phyloP scores from a whole-genome alignment of 2,797 vertebrate genomes.

The Pseudomugil gertrudae region DNA sequence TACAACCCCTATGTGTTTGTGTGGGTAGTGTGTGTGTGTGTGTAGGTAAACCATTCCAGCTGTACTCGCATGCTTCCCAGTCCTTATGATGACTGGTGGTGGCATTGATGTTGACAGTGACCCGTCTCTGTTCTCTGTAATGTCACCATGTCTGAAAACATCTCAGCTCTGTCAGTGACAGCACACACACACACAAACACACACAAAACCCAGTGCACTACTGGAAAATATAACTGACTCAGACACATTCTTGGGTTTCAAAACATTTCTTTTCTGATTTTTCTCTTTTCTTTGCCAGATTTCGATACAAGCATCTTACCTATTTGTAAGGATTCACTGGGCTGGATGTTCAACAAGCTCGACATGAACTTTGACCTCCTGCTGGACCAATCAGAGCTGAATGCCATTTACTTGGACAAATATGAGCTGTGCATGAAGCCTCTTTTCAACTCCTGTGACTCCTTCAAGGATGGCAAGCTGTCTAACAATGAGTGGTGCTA shows the following conservation, averaged over 20 bases:
- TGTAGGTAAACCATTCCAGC: constrained; percentile 24
- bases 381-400: constrained; percentile 95
- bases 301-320: constrained; percentile 98
- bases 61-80: constrained; percentile 26
- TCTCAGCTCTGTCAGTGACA: constrained; percentile 28
- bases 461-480: constrained; percentile 97
- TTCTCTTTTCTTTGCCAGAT: constrained; percentile 72
- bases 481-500: constrained; percentile 99
- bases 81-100: constrained; percentile 30
- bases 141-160: constrained; percentile 59
- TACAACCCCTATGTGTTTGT: constrained; percentile 19
- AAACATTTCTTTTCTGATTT: neutral
- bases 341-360: constrained; percentile 99
- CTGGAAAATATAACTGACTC: constrained; percentile 15
- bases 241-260: constrained; percentile 9
- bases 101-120: constrained; percentile 54
- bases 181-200: constrained; percentile 18
- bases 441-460: constrained; percentile 97
- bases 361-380: constrained; percentile 98
- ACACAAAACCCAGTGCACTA: constrained; percentile 13
- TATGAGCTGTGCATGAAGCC: constrained; percentile 96
- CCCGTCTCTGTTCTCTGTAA: constrained; percentile 52
- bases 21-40: constrained; percentile 5
- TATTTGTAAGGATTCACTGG: constrained; percentile 97
- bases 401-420: constrained; percentile 94